Evolutionary conservation across 2,113 vertebrate genomes (phyloP), one percentile per base, ranked within the genome.

Genomic region (Peucedramus taeniatus): DNA sequence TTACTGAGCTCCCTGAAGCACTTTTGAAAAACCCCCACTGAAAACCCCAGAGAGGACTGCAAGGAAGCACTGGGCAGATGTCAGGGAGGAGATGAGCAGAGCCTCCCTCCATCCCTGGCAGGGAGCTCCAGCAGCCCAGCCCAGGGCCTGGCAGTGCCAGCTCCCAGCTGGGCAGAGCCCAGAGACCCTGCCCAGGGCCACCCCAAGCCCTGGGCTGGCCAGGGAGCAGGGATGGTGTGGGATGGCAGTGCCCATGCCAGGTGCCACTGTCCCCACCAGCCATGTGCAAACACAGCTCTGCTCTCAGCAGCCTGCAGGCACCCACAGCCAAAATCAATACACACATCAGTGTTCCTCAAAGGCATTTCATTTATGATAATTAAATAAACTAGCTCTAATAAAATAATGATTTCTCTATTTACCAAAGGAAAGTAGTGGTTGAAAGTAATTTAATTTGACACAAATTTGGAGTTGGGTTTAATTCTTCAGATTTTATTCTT

Each of bases 251-350:
- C 19, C 85, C 69, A 49, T 78, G 81, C 74, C 87, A 84, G 47
- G 9, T 28, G 37, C 15, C 76, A 15, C 60, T 30, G 61, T 21
- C 78, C 51, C 31, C 51, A 15, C 35, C 22, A 2, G 13, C 44
- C 47, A 10, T 9, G 11, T 35, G 61, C 72, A 88, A 93, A 88
- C 92, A 84, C 54, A 27, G 15, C 79, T 53, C 94, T 96, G 85
- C 94, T 76, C 89, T 56, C 82, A 44, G 85, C 78, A 77, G 44
- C 6, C 91, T 66, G 56, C 59, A 68, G 77, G 89, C 79, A 60
- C 35, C 92, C 16, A 4, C 49, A 89, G 87, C 69, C 89, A 91
- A 76, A 96, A 97, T 95, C 97, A 92, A 92, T 92, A 81, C 30
- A 50, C 28, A 13, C 57, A 81, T 70, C 81, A 69, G 61, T 53